These are phyloP conservation scores for Rhopalosiphum padi DNA, from an alignment of 1,140 invertebrate species.

Conservation along the genomic window DNA sequence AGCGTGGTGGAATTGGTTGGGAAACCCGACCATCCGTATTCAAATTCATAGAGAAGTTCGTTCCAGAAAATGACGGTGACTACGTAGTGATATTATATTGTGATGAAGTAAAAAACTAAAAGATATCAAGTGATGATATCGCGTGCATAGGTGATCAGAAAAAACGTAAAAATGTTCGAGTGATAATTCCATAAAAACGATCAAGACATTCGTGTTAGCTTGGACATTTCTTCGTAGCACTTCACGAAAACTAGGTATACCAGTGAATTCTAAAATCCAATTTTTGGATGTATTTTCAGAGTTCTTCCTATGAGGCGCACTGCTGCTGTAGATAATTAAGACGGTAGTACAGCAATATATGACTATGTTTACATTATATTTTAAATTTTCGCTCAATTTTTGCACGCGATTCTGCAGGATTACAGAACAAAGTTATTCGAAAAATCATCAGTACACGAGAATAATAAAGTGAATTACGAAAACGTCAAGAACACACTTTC, in stretches of 20 bases:
- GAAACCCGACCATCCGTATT: not conserved
- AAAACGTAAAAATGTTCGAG: not conserved
- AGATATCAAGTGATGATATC: too few species aligned
- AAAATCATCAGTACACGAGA: not conserved
- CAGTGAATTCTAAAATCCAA: not conserved
- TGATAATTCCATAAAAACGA: not conserved
- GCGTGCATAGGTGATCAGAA: too few species aligned
- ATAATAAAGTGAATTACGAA: not conserved
- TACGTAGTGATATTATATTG: not conserved
- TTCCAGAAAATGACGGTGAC: not conserved
- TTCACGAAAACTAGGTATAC: not conserved
- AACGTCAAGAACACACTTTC: slow-evolving; percentile 29
- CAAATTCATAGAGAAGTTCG: not conserved
- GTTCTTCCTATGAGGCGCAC: not conserved
- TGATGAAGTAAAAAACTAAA: not conserved
- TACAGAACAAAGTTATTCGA: not conserved
- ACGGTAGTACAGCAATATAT: not conserved
- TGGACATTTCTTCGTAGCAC: not conserved
- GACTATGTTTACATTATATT: not conserved
- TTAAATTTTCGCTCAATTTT: not conserved
- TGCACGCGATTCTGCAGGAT: not conserved
- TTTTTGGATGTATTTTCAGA: not conserved
- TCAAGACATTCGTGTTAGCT: not conserved
- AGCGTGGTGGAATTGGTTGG: not conserved
- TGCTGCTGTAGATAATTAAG: not conserved